Evolutionary conservation across 2,888 invertebrate species (phyloP).

Genomic region (Scaptomyza polygonia): DNA sequence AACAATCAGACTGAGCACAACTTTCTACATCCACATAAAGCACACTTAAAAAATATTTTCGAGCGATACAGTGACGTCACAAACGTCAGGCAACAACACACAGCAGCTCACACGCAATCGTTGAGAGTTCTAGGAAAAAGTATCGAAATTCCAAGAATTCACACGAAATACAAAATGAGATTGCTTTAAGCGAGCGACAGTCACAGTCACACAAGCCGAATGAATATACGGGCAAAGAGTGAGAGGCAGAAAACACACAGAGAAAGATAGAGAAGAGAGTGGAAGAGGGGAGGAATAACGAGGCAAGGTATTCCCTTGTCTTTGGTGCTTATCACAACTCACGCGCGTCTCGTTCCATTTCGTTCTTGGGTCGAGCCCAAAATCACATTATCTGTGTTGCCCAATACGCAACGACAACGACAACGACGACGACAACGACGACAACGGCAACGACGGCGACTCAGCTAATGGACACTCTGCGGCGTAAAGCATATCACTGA

Average conservation of each 20-base stretch:
- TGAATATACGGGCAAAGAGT: conserved; percentile 5
- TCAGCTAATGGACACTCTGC: conserved; percentile 75
- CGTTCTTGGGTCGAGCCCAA: conserved; percentile 62
- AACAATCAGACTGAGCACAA: conserved; percentile 1
- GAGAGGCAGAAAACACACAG: not conserved
- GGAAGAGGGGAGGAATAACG: conserved; percentile 21
- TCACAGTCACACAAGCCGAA: conserved; percentile 7
- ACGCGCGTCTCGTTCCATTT: conserved; percentile 79
- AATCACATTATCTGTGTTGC: conserved; percentile 72
- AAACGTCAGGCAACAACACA: conserved; percentile 9
- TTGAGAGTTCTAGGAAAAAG: conserved; percentile 81
- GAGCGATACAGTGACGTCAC: conserved; percentile 57
- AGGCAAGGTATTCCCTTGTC: conserved; percentile 82
- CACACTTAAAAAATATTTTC: conserved; percentile 11
- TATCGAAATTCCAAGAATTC: conserved; percentile 82
- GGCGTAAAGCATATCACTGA: conserved; percentile 72
- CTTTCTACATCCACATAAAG: conserved; percentile 14
- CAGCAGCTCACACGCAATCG: conserved; percentile 25
- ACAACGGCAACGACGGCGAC: conserved; percentile 49
- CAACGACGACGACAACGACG: no score
- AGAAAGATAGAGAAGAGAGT: not conserved
- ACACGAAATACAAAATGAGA: conserved; percentile 76
- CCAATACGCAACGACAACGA: conserved; percentile 52
- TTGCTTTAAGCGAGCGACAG: conserved; percentile 33
- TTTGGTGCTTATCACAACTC: conserved; percentile 73